Percentiles rank a stretch among this genome's conserved stretches.
These are phyloP conservation scores for Entomobrya multifasciata DNA, from an alignment of 2,888 invertebrate genomes.

Conservation along the genomic window DNA sequence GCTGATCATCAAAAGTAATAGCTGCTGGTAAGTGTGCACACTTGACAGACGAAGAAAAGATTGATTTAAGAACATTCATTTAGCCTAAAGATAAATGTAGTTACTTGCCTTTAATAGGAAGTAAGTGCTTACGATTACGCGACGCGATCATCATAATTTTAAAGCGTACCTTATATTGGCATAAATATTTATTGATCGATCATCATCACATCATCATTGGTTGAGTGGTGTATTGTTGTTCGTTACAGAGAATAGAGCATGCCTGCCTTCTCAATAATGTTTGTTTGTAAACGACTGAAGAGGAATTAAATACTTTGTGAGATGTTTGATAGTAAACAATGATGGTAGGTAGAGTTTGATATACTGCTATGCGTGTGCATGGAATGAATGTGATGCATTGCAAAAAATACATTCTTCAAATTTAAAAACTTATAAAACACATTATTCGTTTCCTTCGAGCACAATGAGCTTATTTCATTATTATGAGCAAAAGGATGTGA, in stretches of 20 bases:
- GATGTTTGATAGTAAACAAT: neutral
- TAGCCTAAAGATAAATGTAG: constrained; percentile 47
- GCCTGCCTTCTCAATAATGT: constrained; percentile 15
- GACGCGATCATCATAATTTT: neutral
- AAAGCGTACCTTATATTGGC: neutral
- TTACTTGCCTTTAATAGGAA: constrained; percentile 36
- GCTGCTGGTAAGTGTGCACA: constrained; percentile 36
- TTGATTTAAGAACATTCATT: constrained; percentile 32
- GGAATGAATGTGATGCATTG: neutral
- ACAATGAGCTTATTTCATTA: constrained; percentile 20
- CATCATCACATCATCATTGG: constrained; percentile 31
- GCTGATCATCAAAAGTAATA: constrained; percentile 3
- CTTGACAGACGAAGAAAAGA: constrained; percentile 25
- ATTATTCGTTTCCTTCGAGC: neutral
- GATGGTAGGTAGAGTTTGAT: neutral
- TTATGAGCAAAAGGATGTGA: neutral
- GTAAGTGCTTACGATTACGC: constrained; percentile 10
- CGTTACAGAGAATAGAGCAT: neutral
- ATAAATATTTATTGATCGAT: constrained; percentile 38
- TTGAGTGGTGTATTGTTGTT: constrained; percentile 42
- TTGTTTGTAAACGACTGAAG: constrained; percentile 61
- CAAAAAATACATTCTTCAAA: constrained; percentile 2
- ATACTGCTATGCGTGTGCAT: neutral
- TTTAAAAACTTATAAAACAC: neutral
- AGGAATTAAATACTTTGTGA: neutral